Percentiles rank a stretch among this genome's conserved stretches.
These are phyloP conservation scores for Tyria jacobaeae DNA, from an alignment of 2,888 invertebrate species.

Conservation along the genomic window DNA sequence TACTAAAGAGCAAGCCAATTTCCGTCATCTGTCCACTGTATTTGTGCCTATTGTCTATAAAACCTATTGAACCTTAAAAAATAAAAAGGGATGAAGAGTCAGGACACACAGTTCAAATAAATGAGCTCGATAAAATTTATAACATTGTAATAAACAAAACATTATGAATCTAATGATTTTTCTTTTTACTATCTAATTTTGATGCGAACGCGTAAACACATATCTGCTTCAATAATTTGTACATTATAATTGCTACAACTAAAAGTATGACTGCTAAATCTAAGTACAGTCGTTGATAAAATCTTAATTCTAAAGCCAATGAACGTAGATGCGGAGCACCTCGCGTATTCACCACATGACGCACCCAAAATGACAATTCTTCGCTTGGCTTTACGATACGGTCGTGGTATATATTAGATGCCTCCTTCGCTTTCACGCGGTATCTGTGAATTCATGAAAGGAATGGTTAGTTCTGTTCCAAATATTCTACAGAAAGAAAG, in stretches of 20 bases:
- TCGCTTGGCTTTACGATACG: slow-evolving; percentile 84
- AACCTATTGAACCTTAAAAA: too few species aligned
- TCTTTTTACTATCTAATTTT: slow-evolving; percentile 16
- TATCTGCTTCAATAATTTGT: slow-evolving; percentile 6
- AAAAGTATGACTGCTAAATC: slow-evolving; percentile 29
- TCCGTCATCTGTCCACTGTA: too few species aligned
- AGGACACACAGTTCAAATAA: background rate
- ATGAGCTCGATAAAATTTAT: background rate
- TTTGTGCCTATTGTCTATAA: too few species aligned
- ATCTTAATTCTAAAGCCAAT: slow-evolving; percentile 36
- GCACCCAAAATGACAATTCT: slow-evolving; percentile 87
- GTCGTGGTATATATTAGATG: slow-evolving; percentile 28
- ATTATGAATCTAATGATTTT: slow-evolving; percentile 1
- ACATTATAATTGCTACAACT: background rate
- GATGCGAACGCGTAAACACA: background rate
- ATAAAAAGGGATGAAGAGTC: background rate
- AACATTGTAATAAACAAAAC: background rate
- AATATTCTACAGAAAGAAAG: background rate
- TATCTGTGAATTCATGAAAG: slow-evolving; percentile 19
- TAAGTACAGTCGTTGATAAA: slow-evolving; percentile 56
- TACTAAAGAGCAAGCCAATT: too few species aligned
- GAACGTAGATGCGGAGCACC: slow-evolving; percentile 77
- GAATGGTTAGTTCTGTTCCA: background rate
- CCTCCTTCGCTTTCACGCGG: slow-evolving; percentile 21
- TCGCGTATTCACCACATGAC: slow-evolving; percentile 84